A percentile compares a stretch with the other conserved stretches of the same genome.
Conservation (phyloP, 92 coral and sea anemone species). For the Umimayanthus chanpuru region DNA sequence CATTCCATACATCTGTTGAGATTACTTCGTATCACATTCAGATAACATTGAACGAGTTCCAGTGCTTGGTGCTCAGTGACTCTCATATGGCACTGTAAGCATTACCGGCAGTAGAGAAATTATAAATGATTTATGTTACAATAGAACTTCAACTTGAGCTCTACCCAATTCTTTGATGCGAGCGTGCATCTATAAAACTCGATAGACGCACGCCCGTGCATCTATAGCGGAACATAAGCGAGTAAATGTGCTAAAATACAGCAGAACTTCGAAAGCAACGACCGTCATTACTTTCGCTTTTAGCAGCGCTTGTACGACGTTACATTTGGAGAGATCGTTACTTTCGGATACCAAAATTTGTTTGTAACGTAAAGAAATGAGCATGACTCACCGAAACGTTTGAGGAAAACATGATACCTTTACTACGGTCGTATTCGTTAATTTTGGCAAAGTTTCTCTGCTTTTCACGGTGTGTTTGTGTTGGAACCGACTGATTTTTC, state of each 20-base stretch:
- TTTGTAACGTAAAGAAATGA: no score
- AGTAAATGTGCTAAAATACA: neutral
- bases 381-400: no score
- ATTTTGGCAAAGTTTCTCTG: no score
- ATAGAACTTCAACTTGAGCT: slow-evolving; percentile 3
- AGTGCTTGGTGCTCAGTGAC: slow-evolving; percentile 8
- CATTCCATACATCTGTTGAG: no score
- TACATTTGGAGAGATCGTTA: neutral
- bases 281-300: neutral
- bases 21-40: no score
- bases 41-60: neutral
- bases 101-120: slow-evolving; percentile 6
- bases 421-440: no score
- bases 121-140: slow-evolving; percentile 3
- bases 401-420: no score
- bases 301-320: neutral
- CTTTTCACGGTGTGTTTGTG: no score
- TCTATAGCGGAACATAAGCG: slow-evolving; percentile 2
- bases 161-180: neutral
- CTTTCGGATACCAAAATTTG: neutral
- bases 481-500: no score
- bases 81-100: neutral
- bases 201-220: neutral
- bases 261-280: neutral
- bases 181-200: neutral